Conservation (phyloP, 1,140 invertebrate genomes). For the Tetramorium parvispinum region DNA sequence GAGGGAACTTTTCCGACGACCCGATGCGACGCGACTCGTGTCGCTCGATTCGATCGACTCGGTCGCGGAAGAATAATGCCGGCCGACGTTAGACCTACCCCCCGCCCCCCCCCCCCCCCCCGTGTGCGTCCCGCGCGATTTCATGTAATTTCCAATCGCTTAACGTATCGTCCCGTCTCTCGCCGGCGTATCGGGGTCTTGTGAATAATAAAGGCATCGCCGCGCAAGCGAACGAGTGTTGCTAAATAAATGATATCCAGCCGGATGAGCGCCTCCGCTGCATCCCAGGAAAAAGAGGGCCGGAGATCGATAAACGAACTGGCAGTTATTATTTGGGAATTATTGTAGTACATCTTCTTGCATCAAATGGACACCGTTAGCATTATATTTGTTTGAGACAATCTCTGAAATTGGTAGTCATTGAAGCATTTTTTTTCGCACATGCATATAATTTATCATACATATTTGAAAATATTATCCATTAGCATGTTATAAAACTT, state of each 20-base stretch:
- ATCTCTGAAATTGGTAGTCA: neutral
- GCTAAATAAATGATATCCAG: slow-evolving; percentile 50
- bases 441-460: neutral
- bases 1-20: slow-evolving; percentile 48
- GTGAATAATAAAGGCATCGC: slow-evolving; percentile 45
- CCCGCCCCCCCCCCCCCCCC: too few relatives aligned
- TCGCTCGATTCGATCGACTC: slow-evolving; percentile 51
- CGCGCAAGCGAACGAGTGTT: slow-evolving; percentile 9
- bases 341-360: slow-evolving; percentile 14
- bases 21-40: neutral
- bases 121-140: neutral
- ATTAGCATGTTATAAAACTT: neutral
- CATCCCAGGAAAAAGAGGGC: slow-evolving; percentile 28
- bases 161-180: slow-evolving; percentile 27
- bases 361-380: neutral
- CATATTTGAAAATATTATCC: neutral
- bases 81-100: neutral
- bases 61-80: slow-evolving; percentile 27
- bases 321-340: slow-evolving; percentile 25
- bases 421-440: neutral
- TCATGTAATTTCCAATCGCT: slow-evolving; percentile 61
- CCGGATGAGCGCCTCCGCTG: slow-evolving; percentile 24
- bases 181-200: neutral
- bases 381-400: neutral
- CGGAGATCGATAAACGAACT: slow-evolving; percentile 53